Evolutionary conservation across 1,140 invertebrate genomes (phyloP).

Genomic region (Oscheius sp.): DNA sequence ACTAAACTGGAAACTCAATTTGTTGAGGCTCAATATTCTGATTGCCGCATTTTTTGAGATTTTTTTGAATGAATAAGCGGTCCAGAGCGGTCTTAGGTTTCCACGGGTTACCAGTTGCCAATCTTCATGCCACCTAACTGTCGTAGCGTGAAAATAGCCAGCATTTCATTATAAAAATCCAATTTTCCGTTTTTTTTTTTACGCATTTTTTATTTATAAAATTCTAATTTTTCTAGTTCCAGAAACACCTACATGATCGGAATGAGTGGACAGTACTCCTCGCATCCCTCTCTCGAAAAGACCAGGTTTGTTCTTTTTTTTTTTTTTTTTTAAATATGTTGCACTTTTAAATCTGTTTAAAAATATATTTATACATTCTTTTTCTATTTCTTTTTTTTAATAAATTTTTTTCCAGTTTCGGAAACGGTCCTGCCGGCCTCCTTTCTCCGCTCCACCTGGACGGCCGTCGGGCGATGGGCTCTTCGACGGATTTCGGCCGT

Average conservation of each 20-base stretch:
- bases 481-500: neutral
- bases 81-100: no score
- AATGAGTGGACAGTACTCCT: neutral
- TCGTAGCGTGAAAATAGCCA: no score
- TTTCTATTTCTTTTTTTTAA: neutral
- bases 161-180: no score
- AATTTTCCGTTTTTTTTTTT: neutral
- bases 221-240: no score
- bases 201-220: neutral
- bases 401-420: conserved; percentile 24
- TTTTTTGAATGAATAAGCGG: no score
- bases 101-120: no score
- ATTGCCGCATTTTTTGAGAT: no score
- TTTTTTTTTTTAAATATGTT: neutral
- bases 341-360: neutral
- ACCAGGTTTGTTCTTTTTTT: neutral
- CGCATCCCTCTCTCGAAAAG: neutral
- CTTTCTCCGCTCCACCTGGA: conserved; percentile 39
- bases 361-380: neutral
- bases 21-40: no score
- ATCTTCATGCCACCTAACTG: no score
- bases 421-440: conserved; percentile 35
- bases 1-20: no score
- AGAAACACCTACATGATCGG: neutral
- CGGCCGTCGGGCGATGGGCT: neutral